Base-by-base conservation (phyloP, 2,797 vertebrate genomes). In the Erethizon dorsatum region DNA sequence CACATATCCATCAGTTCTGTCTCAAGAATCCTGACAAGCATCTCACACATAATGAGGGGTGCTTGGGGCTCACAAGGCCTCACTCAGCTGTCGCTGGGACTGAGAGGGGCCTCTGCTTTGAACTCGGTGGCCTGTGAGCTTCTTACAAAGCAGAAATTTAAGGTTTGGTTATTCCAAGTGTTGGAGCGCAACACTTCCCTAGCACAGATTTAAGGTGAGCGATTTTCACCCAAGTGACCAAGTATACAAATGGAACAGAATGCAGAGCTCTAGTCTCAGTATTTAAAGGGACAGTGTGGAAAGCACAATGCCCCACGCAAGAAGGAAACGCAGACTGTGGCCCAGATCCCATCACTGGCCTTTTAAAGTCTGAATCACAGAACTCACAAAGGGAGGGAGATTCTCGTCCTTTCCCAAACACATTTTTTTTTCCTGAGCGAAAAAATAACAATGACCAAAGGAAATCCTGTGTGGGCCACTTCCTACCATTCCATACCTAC, bases 381-480 rank as follows among this genome's bases (percentile, higher is more conserved):
- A 56, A 78, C 80, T 71, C 86, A 89, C 90, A 87, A 94, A 95
- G 84, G 59, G 65, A 94, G 86, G 95, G 90, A 96, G 95, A 93
- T 59, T 97, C 90, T 91, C 67, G 63, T 84, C 88, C 73, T 78
- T 92, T 18, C 96, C 92, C 90, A 88, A 13, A 41, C 8, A 5
- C 65, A 79, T 12, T 82, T 90, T 88, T 41, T 41, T 94, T 90
- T 92, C 94, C 67, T 94, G 45, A 77, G 78, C 28, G 82, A 83
- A 88, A 90, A 97, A 97, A 57, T 14, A 98, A 97, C 45, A 93
- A 77, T 90, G 61, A 87, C 93, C 88, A 95, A 98, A 97, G 88
- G 95, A 98, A 98, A 97, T 84, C 73, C 73, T 97, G 67, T 90
- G 85, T 59, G 97, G 87, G 97, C 20, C 45, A 96, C 61, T 88